phyloP scores from a whole-genome alignment of 2,888 invertebrate species.

The Clunio marinus region DNA sequence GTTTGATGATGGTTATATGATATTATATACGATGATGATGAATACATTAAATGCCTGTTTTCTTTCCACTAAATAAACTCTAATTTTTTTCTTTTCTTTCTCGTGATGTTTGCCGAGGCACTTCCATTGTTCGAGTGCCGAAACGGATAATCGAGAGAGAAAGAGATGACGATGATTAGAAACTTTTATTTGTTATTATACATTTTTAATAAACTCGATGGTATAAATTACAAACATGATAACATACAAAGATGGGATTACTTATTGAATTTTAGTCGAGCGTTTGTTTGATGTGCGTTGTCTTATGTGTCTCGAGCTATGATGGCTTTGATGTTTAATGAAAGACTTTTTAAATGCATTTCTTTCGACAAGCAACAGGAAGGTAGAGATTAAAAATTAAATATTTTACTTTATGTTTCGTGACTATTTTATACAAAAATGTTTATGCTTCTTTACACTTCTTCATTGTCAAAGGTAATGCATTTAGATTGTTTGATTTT shows the following conservation, averaged over 20 bases:
- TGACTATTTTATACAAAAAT: too few species aligned
- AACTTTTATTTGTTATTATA: slow-evolving; percentile 25
- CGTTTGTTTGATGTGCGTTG: background rate
- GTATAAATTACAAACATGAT: slow-evolving; percentile 14
- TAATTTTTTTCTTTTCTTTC: background rate
- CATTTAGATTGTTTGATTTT: slow-evolving; percentile 1
- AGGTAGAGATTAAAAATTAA: background rate
- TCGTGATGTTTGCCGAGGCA: background rate
- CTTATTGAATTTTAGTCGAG: background rate
- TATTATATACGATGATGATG: background rate
- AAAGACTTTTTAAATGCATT: slow-evolving; percentile 10
- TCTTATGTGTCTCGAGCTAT: background rate
- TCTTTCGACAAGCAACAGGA: background rate
- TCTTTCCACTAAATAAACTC: background rate
- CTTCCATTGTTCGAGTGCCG: background rate
- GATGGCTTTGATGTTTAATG: too few species aligned
- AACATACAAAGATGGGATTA: slow-evolving; percentile 9
- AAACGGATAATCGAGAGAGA: background rate
- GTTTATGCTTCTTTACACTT: background rate
- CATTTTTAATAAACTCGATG: slow-evolving; percentile 19
- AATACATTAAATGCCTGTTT: slow-evolving; percentile 6
- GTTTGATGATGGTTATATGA: slow-evolving; percentile 14
- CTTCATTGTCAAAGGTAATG: too few species aligned
- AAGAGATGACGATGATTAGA: slow-evolving; percentile 14
- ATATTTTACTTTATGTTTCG: background rate